These are phyloP conservation scores for Diadophis punctatus DNA, from an alignment of 2,113 vertebrate genomes.

Conservation along the genomic window DNA sequence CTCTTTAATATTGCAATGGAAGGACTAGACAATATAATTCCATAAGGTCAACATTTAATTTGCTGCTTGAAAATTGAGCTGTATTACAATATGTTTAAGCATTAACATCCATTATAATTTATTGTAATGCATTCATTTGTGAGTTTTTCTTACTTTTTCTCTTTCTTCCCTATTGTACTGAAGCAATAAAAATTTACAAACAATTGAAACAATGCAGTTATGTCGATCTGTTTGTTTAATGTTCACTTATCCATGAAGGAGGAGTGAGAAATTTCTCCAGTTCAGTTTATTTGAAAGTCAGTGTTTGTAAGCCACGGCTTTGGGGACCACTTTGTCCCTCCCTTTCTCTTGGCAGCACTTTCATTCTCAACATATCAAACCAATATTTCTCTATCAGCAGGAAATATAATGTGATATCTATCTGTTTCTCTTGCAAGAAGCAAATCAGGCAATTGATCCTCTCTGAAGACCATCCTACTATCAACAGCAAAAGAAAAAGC, in stretches of 20 bases:
- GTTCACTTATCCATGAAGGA: not conserved
- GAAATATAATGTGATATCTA: not conserved
- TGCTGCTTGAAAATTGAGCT: not conserved
- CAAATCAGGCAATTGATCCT: not conserved
- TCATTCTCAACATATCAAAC: not conserved
- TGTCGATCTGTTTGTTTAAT: not conserved
- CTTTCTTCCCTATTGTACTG: not conserved
- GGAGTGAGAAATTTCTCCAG: not conserved
- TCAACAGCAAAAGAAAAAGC: not conserved
- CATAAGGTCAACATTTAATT: not conserved
- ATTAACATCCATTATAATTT: not conserved
- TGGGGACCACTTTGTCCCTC: not conserved
- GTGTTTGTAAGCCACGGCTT: not conserved
- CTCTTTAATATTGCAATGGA: not conserved
- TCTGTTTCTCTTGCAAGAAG: not conserved
- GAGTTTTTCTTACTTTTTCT: not conserved
- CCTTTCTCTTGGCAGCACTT: not conserved
- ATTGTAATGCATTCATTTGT: not conserved
- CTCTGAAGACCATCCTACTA: not conserved
- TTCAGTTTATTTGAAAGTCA: not conserved
- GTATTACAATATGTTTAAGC: not conserved
- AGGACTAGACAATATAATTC: not conserved
- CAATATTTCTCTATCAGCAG: constrained; percentile 19
- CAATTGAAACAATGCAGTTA: not conserved
- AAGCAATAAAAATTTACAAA: not conserved